Percentiles rank a stretch among this genome's conserved stretches.
phyloP scores from a whole-genome alignment of 2,888 invertebrate species.

The Helicoverpa assulta region DNA sequence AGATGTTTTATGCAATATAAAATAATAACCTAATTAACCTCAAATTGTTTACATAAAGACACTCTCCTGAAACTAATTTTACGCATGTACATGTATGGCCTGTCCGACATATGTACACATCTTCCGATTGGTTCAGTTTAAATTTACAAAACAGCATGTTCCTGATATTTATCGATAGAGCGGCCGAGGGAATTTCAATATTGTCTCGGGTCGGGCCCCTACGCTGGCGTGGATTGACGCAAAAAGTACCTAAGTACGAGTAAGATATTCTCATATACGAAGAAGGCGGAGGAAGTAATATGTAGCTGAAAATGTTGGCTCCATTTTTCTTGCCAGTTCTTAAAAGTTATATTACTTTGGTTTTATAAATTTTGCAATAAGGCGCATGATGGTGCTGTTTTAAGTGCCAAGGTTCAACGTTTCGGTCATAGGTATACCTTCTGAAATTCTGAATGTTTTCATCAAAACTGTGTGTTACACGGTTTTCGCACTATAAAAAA shows the following conservation, averaged over 20 bases:
- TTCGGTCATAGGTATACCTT: background rate
- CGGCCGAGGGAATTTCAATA: constrained; percentile 65
- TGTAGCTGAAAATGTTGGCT: constrained; percentile 56
- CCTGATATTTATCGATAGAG: constrained; percentile 55
- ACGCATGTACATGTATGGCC: background rate
- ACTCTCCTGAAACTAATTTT: background rate
- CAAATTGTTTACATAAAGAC: no score
- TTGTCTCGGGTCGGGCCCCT: constrained; percentile 43
- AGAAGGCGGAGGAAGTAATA: constrained; percentile 59
- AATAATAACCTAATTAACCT: no score
- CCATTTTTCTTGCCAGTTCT: constrained; percentile 58
- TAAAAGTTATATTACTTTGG: constrained; percentile 41
- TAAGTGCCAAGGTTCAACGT: background rate
- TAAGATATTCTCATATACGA: constrained; percentile 73
- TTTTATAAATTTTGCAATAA: constrained; percentile 44
- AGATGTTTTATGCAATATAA: background rate
- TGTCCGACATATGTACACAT: constrained; percentile 12
- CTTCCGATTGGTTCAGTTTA: constrained; percentile 23
- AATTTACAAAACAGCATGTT: constrained; percentile 38
- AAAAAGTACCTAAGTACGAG: constrained; percentile 71
- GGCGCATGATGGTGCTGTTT: constrained; percentile 22
- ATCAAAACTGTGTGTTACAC: background rate
- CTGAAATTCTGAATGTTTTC: background rate
- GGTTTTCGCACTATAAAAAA: no score
- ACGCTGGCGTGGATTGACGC: constrained; percentile 59